These are phyloP conservation scores for Aleiodes leptofemur DNA, from an alignment of 2,888 invertebrate species.

Conservation along the genomic window DNA sequence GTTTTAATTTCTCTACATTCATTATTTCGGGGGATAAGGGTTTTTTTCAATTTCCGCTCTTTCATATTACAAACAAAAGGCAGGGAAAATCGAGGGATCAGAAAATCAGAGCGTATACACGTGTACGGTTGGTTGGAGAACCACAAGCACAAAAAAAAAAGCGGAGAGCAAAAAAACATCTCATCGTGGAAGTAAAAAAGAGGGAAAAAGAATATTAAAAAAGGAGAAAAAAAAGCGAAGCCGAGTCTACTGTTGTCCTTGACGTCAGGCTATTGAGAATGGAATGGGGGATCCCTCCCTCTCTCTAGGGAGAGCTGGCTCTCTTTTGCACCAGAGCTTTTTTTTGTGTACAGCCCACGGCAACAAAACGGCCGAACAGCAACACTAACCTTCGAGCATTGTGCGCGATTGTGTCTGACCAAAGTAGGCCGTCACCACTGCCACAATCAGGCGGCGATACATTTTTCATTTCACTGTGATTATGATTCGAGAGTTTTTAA, in stretches of 20 bases:
- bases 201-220: slow-evolving; percentile 28
- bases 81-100: slow-evolving; percentile 5
- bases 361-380: too few relatives aligned
- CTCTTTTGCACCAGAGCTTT: too few relatives aligned
- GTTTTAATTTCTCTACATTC: background rate
- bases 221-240: too few relatives aligned
- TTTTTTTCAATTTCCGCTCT: slow-evolving; percentile 21
- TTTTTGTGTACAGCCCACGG: too few relatives aligned
- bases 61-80: slow-evolving; percentile 1
- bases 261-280: slow-evolving; percentile 51
- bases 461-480: background rate
- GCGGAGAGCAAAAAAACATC: slow-evolving; percentile 1
- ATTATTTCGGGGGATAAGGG: slow-evolving; percentile 1
- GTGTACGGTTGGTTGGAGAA: slow-evolving; percentile 12
- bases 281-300: background rate
- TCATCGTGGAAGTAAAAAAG: background rate
- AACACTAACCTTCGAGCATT: background rate
- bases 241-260: slow-evolving; percentile 57
- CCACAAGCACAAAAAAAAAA: slow-evolving; percentile 16
- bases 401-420: slow-evolving; percentile 63
- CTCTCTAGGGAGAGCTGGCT: too few relatives aligned
- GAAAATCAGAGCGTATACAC: slow-evolving; percentile 37
- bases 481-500: too few relatives aligned
- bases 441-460: slow-evolving; percentile 55
- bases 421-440: slow-evolving; percentile 68